These are phyloP conservation scores for Alosa sapidissima DNA, from an alignment of 2,797 vertebrate genomes.

Conservation along the genomic window DNA sequence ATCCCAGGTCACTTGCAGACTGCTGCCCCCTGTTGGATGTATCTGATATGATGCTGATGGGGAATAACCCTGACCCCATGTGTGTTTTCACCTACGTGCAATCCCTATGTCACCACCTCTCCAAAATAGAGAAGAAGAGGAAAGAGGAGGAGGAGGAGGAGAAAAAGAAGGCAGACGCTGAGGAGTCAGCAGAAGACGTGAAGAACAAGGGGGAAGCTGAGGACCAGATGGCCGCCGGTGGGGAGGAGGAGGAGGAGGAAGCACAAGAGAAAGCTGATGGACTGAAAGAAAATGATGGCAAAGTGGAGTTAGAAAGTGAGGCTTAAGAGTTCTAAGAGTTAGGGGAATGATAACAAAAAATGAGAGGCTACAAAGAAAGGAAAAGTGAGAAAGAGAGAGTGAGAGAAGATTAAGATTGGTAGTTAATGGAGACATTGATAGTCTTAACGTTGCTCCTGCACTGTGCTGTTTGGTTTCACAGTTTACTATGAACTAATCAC, in stretches of 20 bases:
- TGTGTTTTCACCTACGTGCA: constrained; percentile 98
- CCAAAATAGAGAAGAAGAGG: constrained; percentile 90
- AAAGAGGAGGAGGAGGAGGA: constrained; percentile 79
- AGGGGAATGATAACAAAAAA: not conserved
- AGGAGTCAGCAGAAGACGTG: constrained; percentile 35
- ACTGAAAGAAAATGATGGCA: constrained; percentile 35
- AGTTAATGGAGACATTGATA: not conserved
- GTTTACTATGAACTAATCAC: constrained; percentile 21
- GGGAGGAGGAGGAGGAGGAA: constrained; percentile 27
- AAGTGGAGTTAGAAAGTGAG: constrained; percentile 26
- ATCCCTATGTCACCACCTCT: constrained; percentile 93
- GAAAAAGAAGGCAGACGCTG: constrained; percentile 39
- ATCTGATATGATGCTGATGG: constrained; percentile 96
- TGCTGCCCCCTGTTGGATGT: constrained; percentile 96
- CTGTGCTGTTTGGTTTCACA: constrained; percentile 7
- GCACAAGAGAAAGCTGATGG: constrained; percentile 25
- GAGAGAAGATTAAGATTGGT: not conserved
- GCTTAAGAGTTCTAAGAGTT: not conserved
- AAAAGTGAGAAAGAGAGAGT: not conserved
- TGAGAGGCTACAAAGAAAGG: not conserved
- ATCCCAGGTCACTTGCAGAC: constrained; percentile 84
- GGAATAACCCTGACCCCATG: constrained; percentile 90
- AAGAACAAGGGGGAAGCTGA: constrained; percentile 40
- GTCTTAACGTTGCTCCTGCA: not conserved
- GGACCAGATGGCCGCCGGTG: constrained; percentile 29